Evolutionary conservation across 1,140 invertebrate species (phyloP), one percentile per base, ranked within the genome.

Genomic region (Drosophila elegans): DNA sequence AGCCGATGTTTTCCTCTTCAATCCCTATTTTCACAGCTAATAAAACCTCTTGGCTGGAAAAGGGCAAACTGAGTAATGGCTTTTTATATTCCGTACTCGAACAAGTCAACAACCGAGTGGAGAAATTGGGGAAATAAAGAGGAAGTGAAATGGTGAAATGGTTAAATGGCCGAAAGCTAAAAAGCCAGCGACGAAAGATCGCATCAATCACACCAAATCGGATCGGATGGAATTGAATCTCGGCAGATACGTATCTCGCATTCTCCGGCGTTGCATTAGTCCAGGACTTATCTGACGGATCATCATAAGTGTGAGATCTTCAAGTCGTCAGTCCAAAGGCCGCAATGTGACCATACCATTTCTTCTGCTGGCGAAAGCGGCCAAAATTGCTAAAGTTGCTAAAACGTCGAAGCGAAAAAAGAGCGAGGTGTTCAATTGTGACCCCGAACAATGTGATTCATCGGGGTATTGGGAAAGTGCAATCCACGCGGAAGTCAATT

Each of bases 101-200:
- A 66, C 44, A 55, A 38, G 45, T 39, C 44, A 67, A 67, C 60
- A 39, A 64, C 60, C 39, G 42, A 74, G 71, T 71, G 80, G 80
- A 79, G 80, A 82, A 82, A 84, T 83, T 80, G 71, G 64, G 68
- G 71, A 79, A 84, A 76, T 84, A 60, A 44, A 13, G 46, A 45
- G 60, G 59, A 78, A 83, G 66, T 54, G 64, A 68, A 68, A 64
- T 64, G 55, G 79, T 54, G 74, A 81, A 81, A 82, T 72, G 74
- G 45, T 51, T 61, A 45, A 71, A 44, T 29, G 36, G 45, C 44
- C 46, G 34, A 60, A 72, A 67, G 46, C 53, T n/a, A 39, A 42
- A 63, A 60, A 45, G 48, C 12, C 55, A 44, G n/a, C 10, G 9
- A 25, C n/a, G 41, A 21, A 36, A 63, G 49, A 54, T 54, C 39